Evolutionary conservation across 2,797 vertebrate species (phyloP), one percentile per base, ranked within the genome.

Genomic region (Cyprinella venusta): DNA sequence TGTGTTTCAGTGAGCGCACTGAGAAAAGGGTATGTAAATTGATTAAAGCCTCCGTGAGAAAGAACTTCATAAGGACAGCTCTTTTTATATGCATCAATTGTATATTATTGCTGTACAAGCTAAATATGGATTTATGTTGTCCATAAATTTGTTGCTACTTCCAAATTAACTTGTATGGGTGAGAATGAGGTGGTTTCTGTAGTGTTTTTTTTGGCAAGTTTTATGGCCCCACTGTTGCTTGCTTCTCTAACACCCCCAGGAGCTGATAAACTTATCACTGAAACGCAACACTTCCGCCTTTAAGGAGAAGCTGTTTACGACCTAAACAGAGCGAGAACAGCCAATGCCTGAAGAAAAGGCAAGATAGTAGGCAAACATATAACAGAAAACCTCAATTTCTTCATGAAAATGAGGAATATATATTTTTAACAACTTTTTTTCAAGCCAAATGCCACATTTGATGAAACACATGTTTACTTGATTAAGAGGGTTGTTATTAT

Each of bases 261-360:
- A 86, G 89, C 89, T 91, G 95, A 95, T 96, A 95, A 95, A 89
- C 90, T 92, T 95, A 96, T 95, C 95, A 90, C 89, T 82, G 12
- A 59, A 69, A 84, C 76, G 87, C 93, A 95, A 93, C 88, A 89
- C 92, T 88, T 92, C 90, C 90, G 83, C 84, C 86, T 82, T 63
- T 40, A 75, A 79, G 7, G 84, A 90, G 83, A 86, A 80, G 76
- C 88, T 93, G 93, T 94, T 94, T 94, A 93, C 90, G 59, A 86
- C 81, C 86, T 69, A 78, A 87, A 84, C 83, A 88, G 80, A 61
- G 52, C 65, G 2, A 15, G 6, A 42, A 0, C 76, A 70, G n/a
- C 71, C 13, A 50, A 59, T 18, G 6, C 56, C 61, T 0, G 0
- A 64, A 48, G 24, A 24, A 5, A 52, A 54, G 48, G 77, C 50